Evolutionary conservation across 2,113 vertebrate genomes (phyloP).

Genomic region (Grantiella picta): DNA sequence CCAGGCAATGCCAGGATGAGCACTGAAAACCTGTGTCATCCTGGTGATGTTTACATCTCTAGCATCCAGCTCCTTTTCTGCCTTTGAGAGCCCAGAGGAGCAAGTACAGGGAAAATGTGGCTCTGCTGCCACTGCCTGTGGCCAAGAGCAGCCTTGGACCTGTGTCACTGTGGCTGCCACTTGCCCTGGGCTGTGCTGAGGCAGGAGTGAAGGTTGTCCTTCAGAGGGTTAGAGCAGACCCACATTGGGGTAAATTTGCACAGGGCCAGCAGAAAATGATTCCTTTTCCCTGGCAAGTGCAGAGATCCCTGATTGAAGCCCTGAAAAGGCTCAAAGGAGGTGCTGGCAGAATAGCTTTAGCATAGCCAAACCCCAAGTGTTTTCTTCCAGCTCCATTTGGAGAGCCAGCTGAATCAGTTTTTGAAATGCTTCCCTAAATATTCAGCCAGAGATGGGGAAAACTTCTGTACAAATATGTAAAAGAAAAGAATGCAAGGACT

Average conservation of each 20-base stretch:
- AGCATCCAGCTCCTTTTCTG: not conserved
- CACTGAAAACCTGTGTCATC: not conserved
- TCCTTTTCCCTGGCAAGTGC: not conserved
- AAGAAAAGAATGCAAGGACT: not conserved
- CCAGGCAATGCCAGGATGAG: not conserved
- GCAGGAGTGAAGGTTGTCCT: not conserved
- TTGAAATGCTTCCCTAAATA: not conserved
- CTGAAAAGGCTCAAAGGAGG: not conserved
- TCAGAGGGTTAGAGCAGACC: not conserved
- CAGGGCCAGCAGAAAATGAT: not conserved
- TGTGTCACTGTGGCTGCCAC: fast-evolving
- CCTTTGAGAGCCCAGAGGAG: not conserved
- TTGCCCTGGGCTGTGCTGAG: not conserved
- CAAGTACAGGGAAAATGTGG: not conserved
- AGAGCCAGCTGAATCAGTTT: not conserved
- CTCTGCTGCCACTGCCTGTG: fast-evolving
- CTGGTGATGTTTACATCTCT: not conserved
- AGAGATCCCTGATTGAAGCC: not conserved
- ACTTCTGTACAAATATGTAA: not conserved
- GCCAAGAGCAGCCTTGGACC: not conserved
- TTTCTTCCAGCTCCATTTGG: not conserved
- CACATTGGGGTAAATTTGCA: not conserved
- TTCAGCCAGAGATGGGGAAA: not conserved
- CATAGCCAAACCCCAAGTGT: not conserved
- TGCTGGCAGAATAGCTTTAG: not conserved